phyloP scores from a whole-genome alignment of 2,888 invertebrate species.

The Blastobasis lacticolella region DNA sequence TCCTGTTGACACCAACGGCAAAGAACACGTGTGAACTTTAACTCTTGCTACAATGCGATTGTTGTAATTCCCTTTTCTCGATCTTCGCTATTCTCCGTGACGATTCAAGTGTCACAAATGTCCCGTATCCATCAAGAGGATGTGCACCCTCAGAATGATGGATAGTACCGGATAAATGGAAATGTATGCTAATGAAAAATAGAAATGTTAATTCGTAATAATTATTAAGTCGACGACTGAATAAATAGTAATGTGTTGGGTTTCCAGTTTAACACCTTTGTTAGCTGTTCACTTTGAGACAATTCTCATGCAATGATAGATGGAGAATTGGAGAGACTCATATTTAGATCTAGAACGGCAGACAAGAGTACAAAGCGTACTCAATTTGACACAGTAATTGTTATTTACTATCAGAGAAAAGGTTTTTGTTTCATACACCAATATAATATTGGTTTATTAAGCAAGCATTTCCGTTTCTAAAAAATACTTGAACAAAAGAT shows the following conservation, averaged over 20 bases:
- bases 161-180: conserved; percentile 54
- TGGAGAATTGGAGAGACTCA: too few species aligned
- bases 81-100: conserved; percentile 42
- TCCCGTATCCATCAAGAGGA: conserved; percentile 46
- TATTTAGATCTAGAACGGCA: too few species aligned
- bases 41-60: conserved; percentile 32
- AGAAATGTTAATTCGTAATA: conserved; percentile 62
- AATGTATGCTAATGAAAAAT: conserved; percentile 62
- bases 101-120: conserved; percentile 69
- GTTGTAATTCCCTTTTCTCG: conserved; percentile 33
- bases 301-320: conserved; percentile 5
- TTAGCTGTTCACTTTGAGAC: conserved; percentile 13
- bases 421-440: too few species aligned
- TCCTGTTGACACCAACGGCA: conserved; percentile 42
- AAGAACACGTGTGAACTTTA: conserved; percentile 66
- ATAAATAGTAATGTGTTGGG: conserved; percentile 38
- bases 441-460: too few species aligned
- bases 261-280: conserved; percentile 46
- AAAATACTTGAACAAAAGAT: too few species aligned
- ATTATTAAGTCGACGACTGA: conserved; percentile 49
- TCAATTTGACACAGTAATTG: too few species aligned
- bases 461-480: too few species aligned
- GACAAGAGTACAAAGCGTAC: too few species aligned
- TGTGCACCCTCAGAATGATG: conserved; percentile 42
- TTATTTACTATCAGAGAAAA: too few species aligned